These are phyloP conservation scores for Corynorhinus townsendii DNA, from an alignment of 2,113 vertebrate genomes.

Conservation along the genomic window DNA sequence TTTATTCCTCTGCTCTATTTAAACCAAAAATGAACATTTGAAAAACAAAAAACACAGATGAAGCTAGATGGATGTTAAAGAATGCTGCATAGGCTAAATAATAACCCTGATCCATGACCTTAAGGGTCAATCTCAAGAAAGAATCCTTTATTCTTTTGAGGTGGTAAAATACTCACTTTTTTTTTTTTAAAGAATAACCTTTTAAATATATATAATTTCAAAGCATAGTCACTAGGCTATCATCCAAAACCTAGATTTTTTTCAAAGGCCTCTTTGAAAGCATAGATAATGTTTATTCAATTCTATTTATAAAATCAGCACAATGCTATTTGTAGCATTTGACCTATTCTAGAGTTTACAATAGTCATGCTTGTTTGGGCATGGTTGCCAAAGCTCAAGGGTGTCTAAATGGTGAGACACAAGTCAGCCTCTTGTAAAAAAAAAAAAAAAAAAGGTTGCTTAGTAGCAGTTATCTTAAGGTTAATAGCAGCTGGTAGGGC, in stretches of 20 bases:
- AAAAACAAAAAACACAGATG: neutral
- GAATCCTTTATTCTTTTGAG: neutral
- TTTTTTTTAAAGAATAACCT: neutral
- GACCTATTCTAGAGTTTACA: neutral
- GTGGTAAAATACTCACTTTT: neutral
- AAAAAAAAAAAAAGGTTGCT: neutral
- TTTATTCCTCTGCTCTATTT: neutral
- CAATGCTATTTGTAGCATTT: conserved; percentile 29
- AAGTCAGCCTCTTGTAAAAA: neutral
- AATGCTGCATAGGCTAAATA: neutral
- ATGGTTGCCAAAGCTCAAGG: neutral
- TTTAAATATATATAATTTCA: neutral
- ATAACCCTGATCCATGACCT: neutral
- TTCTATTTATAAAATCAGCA: conserved; percentile 54
- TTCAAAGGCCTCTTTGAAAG: conserved; percentile 15
- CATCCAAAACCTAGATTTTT: conserved; percentile 12
- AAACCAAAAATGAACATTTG: neutral
- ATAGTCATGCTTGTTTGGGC: neutral
- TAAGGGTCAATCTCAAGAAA: neutral
- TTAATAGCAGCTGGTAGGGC: neutral
- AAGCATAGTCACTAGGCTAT: neutral
- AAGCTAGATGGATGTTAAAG: neutral
- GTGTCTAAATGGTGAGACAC: neutral
- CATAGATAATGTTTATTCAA: neutral
- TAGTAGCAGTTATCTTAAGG: neutral